Conservation (phyloP, 2,888 invertebrate species). For the Macrophya alboannulata region DNA sequence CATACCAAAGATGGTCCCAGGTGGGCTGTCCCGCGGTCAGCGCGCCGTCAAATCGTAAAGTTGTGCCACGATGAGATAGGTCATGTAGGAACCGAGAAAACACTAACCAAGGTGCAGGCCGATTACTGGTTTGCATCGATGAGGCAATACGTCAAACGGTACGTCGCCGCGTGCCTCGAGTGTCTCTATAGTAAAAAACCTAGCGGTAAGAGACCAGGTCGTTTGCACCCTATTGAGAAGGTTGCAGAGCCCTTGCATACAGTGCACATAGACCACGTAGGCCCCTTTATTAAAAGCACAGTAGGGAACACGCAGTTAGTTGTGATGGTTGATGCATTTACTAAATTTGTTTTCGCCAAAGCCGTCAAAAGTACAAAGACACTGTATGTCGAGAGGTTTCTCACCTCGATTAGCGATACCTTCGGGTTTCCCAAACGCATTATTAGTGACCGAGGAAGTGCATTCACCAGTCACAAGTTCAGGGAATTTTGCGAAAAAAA, state of each 20-base stretch:
- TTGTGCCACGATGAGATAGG: too few species aligned
- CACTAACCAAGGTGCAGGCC: background rate
- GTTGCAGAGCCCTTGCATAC: slow-evolving; percentile 59
- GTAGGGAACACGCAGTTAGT: slow-evolving; percentile 54
- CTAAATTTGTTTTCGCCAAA: slow-evolving; percentile 56
- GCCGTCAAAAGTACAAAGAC: slow-evolving; percentile 57
- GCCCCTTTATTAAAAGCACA: slow-evolving; percentile 59
- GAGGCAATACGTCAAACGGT: slow-evolving; percentile 60
- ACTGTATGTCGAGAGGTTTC: slow-evolving; percentile 39
- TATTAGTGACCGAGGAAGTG: slow-evolving; percentile 58
- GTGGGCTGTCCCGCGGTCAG: too few species aligned
- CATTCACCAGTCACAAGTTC: slow-evolving; percentile 58
- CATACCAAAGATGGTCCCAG: too few species aligned
- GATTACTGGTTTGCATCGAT: slow-evolving; percentile 65
- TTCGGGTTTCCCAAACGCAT: slow-evolving; percentile 24
- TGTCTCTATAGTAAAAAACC: slow-evolving; percentile 60
- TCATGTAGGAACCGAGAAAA: too few species aligned
- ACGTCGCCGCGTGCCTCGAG: slow-evolving; percentile 62
- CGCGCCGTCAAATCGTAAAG: too few species aligned
- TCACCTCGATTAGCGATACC: background rate
- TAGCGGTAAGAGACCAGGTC: slow-evolving; percentile 55
- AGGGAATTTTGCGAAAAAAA: slow-evolving; percentile 47
- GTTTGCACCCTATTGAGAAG: slow-evolving; percentile 59
- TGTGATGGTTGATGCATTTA: slow-evolving; percentile 57
- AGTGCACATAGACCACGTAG: slow-evolving; percentile 60